These are phyloP conservation scores for Napeogenes sylphis DNA, from an alignment of 2,888 invertebrate genomes.

Conservation along the genomic window DNA sequence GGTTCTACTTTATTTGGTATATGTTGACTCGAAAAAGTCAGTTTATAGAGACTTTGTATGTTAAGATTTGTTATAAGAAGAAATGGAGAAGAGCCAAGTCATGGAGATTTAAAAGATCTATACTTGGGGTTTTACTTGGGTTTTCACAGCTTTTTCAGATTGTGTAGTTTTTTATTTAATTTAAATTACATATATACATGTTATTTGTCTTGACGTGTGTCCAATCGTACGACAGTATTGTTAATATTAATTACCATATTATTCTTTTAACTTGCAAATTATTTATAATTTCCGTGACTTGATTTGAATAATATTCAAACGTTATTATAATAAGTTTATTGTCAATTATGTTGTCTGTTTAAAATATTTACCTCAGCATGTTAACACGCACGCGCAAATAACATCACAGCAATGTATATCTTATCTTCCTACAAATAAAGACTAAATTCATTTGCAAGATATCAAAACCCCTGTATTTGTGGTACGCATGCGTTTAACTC, in stretches of 20 bases:
- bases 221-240: background rate
- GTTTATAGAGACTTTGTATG: too few species aligned
- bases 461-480: constrained; percentile 47
- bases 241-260: background rate
- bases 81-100: too few species aligned
- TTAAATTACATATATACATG: constrained; percentile 25
- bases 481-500: constrained; percentile 64
- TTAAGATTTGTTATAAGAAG: too few species aligned
- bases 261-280: constrained; percentile 5
- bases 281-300: constrained; percentile 7
- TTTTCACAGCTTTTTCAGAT: too few species aligned
- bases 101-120: too few species aligned
- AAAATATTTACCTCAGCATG: constrained; percentile 38
- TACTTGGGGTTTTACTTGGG: too few species aligned
- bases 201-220: constrained; percentile 2
- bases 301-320: background rate
- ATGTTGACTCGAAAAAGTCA: too few species aligned
- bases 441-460: constrained; percentile 35
- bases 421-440: constrained; percentile 36
- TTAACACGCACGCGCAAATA: constrained; percentile 51
- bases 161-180: too few species aligned
- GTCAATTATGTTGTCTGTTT: constrained; percentile 31
- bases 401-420: constrained; percentile 32
- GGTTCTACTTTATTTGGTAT: too few species aligned
- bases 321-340: background rate